These are phyloP conservation scores for Danaus chrysippus DNA, from an alignment of 2,888 invertebrate species.

Conservation along the genomic window DNA sequence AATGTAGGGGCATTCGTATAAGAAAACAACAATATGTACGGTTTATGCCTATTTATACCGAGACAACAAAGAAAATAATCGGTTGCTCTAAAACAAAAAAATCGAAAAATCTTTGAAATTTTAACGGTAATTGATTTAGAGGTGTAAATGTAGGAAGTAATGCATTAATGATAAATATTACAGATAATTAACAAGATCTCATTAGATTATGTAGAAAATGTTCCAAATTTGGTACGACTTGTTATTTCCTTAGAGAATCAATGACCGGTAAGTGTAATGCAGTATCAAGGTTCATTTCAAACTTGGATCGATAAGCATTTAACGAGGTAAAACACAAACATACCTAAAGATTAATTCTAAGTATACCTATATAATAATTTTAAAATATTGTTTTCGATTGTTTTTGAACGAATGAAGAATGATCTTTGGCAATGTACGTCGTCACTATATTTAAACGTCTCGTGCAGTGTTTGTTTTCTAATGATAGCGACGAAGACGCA, in stretches of 20 bases:
- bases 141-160: too few species aligned
- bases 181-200: too few species aligned
- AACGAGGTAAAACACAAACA: background rate
- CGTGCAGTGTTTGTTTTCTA: constrained; percentile 39
- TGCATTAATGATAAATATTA: too few species aligned
- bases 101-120: too few species aligned
- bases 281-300: background rate
- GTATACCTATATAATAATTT: background rate
- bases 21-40: too few species aligned
- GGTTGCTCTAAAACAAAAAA: too few species aligned
- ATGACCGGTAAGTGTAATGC: background rate
- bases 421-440: constrained; percentile 30
- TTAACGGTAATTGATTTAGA: too few species aligned
- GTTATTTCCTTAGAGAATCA: background rate
- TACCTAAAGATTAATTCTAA: background rate
- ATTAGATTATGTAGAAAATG: background rate
- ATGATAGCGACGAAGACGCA: constrained; percentile 24
- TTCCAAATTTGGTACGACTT: background rate
- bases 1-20: background rate
- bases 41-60: too few species aligned
- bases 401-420: constrained; percentile 11
- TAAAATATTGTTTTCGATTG: constrained; percentile 3
- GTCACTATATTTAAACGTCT: constrained; percentile 65
- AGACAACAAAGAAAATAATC: too few species aligned
- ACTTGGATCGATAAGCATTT: background rate